These are phyloP conservation scores for Daphoenositta chrysoptera DNA, from an alignment of 2,113 vertebrate species.

Conservation along the genomic window DNA sequence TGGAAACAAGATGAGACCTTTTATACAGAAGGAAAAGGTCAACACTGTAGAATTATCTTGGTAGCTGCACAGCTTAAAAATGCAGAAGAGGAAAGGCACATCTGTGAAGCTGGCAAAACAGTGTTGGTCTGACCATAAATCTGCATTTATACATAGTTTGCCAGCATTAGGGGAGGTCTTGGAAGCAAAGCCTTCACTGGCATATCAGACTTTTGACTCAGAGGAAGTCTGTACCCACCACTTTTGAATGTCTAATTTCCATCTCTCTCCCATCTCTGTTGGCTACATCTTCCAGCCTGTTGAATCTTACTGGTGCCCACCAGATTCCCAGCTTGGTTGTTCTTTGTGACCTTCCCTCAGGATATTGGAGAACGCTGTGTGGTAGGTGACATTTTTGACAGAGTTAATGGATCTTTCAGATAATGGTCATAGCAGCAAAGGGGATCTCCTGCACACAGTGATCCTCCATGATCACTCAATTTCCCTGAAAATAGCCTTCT, in stretches of 20 bases:
- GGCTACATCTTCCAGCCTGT: not conserved
- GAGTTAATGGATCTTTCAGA: not conserved
- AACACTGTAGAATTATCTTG: not conserved
- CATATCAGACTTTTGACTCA: not conserved
- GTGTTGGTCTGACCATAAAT: not conserved
- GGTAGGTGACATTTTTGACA: not conserved
- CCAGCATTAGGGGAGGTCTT: not conserved
- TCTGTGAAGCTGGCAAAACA: not conserved
- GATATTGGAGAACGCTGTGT: not conserved
- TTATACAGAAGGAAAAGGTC: not conserved
- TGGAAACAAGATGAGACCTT: not conserved
- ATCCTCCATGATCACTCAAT: not conserved
- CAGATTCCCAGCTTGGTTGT: not conserved
- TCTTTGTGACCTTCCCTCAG: not conserved
- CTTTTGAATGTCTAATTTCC: not conserved
- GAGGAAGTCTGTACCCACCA: not conserved
- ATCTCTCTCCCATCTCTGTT: not conserved
- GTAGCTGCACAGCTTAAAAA: not conserved
- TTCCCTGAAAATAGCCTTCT: not conserved
- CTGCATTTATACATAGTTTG: not conserved
- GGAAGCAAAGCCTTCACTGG: not conserved
- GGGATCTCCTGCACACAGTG: not conserved
- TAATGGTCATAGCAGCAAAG: not conserved
- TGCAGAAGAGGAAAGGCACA: not conserved
- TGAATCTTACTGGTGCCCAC: not conserved